A percentile compares a stretch with the other conserved stretches of the same genome.
phyloP scores from a whole-genome alignment of 2,888 invertebrate species.

The Drosophila nigritarsus region DNA sequence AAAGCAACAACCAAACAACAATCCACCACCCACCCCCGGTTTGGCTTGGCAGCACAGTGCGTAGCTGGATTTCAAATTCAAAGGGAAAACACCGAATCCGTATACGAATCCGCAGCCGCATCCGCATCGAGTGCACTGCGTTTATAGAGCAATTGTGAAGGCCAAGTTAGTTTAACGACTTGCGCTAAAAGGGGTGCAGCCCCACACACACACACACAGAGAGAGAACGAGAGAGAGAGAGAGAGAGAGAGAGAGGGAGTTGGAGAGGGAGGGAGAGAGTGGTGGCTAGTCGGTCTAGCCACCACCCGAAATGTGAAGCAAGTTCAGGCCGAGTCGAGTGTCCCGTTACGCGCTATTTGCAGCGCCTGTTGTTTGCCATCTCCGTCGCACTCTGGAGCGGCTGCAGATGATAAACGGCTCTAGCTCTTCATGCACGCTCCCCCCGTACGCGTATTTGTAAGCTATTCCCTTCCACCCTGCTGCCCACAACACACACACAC shows the following conservation, averaged over 20 bases:
- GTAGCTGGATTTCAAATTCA: conserved; percentile 60
- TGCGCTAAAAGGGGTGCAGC: conserved; percentile 8
- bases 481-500: conserved; percentile 2
- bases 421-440: not conserved
- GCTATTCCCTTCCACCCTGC: not conserved
- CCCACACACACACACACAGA: not conserved
- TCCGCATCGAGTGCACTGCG: conserved; percentile 19
- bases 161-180: conserved; percentile 12
- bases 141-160: conserved; percentile 20
- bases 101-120: not conserved
- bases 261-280: not conserved
- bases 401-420: conserved; percentile 61
- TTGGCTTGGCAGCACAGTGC: conserved; percentile 32
- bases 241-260: not conserved
- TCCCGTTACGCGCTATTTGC: conserved; percentile 49
- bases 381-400: conserved; percentile 31
- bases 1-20: conserved; percentile 21
- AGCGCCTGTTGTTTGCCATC: conserved; percentile 14
- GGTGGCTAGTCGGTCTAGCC: conserved; percentile 4
- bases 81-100: not conserved
- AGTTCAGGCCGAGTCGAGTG: conserved; percentile 21
- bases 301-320: conserved; percentile 14
- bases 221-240: not conserved
- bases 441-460: not conserved
- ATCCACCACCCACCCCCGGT: conserved; percentile 59